Evolutionary conservation across 2,113 vertebrate genomes (phyloP).

Genomic region (Thamnophis sirtalis): DNA sequence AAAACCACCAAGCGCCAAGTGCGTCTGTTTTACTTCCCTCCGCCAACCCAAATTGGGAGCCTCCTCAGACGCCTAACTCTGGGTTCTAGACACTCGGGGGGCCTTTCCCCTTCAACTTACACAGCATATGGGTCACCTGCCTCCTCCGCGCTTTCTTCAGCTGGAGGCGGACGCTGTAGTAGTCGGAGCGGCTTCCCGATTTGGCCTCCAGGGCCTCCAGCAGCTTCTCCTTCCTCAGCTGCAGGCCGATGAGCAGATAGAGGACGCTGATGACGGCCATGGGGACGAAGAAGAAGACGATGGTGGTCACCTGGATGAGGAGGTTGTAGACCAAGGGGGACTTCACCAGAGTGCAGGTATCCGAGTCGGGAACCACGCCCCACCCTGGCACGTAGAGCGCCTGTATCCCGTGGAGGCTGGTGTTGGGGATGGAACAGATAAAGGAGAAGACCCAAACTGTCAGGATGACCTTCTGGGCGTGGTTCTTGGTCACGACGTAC

Average conservation of each 20-base stretch:
- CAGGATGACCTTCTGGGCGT: conserved; percentile 80
- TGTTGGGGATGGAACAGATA: conserved; percentile 88
- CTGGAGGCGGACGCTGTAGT: conserved; percentile 48
- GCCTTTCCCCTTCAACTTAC: conserved; percentile 71
- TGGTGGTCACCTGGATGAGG: conserved; percentile 82
- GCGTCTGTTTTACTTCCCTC: not conserved
- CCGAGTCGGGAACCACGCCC: conserved; percentile 69
- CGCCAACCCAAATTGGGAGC: not conserved
- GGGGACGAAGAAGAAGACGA: conserved; percentile 89
- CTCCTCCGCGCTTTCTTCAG: conserved; percentile 74
- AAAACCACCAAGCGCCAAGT: not conserved
- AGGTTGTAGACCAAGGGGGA: conserved; percentile 81
- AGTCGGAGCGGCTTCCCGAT: conserved; percentile 19
- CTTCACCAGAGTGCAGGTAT: conserved; percentile 77
- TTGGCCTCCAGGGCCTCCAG: conserved; percentile 68
- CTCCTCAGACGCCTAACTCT: not conserved
- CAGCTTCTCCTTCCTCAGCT: conserved; percentile 79
- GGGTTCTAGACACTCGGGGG: not conserved
- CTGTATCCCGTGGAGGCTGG: conserved; percentile 84
- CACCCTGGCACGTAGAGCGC: conserved; percentile 59
- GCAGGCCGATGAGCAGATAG: conserved; percentile 86
- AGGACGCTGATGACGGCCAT: conserved; percentile 86
- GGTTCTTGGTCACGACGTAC: conserved; percentile 81
- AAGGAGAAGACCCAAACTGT: conserved; percentile 80
- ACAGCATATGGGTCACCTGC: conserved; percentile 94